phyloP scores from a whole-genome alignment of 2,888 invertebrate genomes.

The Lycia hirtaria region DNA sequence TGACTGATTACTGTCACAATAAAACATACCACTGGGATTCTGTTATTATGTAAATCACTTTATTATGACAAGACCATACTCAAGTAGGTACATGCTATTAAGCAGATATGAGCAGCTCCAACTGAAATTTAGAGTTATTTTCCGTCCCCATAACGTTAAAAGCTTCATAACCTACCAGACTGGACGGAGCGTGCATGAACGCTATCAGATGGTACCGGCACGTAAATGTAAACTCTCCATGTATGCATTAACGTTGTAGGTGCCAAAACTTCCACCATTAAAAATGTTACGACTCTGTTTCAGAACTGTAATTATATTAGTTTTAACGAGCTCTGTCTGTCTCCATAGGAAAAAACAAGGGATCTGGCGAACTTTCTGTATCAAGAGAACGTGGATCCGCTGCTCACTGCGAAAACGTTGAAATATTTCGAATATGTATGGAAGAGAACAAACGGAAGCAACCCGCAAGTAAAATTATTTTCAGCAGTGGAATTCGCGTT shows the following conservation, averaged over 20 bases:
- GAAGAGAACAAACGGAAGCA: slow-evolving; percentile 81
- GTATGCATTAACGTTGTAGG: slow-evolving; percentile 22
- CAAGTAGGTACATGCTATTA: slow-evolving; percentile 16
- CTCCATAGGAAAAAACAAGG: slow-evolving; percentile 73
- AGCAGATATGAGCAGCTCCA: slow-evolving; percentile 22
- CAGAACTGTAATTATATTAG: slow-evolving; percentile 62
- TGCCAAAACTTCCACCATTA: slow-evolving; percentile 63
- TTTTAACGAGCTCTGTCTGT: slow-evolving; percentile 65
- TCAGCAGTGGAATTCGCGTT: slow-evolving; percentile 5
- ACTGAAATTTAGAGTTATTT: slow-evolving; percentile 25
- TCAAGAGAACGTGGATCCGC: slow-evolving; percentile 74
- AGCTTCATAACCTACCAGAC: slow-evolving; percentile 25
- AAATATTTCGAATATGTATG: slow-evolving; percentile 83
- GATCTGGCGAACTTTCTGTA: slow-evolving; percentile 78
- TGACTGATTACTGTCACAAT: neutral
- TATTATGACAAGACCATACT: slow-evolving; percentile 14
- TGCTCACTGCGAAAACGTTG: slow-evolving; percentile 70
- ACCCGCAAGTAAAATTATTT: slow-evolving; percentile 64
- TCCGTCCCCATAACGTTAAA: slow-evolving; percentile 27
- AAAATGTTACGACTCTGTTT: slow-evolving; percentile 60
- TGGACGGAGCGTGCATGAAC: slow-evolving; percentile 32
- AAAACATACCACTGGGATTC: neutral
- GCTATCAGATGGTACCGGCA: slow-evolving; percentile 44
- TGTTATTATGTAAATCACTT: slow-evolving; percentile 17
- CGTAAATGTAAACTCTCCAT: slow-evolving; percentile 28